Evolutionary conservation across 2,113 vertebrate genomes (phyloP).

Genomic region (Tenebrosternarchus preto): DNA sequence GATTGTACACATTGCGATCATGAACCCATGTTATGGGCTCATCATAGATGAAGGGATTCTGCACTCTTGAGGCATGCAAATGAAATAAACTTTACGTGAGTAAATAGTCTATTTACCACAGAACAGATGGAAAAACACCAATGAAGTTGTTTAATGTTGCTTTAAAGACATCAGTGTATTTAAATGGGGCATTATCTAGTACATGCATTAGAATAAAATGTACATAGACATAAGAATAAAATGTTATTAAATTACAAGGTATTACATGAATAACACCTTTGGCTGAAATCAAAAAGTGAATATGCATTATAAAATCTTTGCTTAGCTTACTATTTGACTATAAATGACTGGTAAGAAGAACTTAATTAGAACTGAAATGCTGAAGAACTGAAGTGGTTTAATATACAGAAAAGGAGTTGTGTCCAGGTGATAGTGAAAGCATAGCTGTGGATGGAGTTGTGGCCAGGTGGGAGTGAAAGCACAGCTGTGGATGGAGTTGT

Average conservation of each 20-base stretch:
- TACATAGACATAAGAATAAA: background rate
- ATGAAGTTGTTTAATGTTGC: background rate
- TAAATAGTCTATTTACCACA: background rate
- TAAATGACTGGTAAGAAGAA: background rate
- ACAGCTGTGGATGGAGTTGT: background rate
- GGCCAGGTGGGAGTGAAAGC: background rate
- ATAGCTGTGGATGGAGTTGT: slow-evolving; percentile 1
- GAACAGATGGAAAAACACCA: background rate
- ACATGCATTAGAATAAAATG: no score
- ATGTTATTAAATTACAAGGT: background rate
- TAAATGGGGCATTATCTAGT: no score
- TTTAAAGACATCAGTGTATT: background rate
- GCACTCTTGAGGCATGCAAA: background rate
- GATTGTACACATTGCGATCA: background rate
- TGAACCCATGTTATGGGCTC: background rate
- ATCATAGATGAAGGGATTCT: background rate
- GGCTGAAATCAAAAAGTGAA: no score
- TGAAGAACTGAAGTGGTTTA: background rate
- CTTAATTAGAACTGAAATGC: background rate
- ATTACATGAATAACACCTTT: no score
- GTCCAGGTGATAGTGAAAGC: background rate
- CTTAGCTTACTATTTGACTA: background rate
- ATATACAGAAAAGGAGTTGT: background rate
- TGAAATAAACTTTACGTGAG: background rate
- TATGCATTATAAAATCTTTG: no score